These are phyloP conservation scores for Gulo gulo DNA, from an alignment of 2,113 vertebrate genomes.

Conservation along the genomic window DNA sequence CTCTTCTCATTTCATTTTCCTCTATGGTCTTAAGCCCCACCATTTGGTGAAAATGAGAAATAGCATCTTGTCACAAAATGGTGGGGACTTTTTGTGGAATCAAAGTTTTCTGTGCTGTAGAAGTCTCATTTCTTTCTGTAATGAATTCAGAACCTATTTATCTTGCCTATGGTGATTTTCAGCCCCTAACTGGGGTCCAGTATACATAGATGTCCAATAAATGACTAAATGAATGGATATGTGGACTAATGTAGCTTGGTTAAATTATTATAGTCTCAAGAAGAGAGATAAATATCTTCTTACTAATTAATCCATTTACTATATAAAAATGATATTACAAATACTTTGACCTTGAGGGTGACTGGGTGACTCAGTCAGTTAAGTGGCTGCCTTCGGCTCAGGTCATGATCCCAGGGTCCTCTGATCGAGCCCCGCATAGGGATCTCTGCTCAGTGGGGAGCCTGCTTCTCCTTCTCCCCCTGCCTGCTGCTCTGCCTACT, in stretches of 20 bases:
- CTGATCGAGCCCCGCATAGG: too few relatives aligned
- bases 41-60: background rate
- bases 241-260: background rate
- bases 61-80: background rate
- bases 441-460: too few relatives aligned
- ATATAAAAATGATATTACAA: background rate
- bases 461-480: too few relatives aligned
- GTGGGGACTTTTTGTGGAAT: background rate
- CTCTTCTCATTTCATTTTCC: background rate
- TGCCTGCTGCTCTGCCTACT: too few relatives aligned
- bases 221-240: background rate
- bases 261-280: background rate
- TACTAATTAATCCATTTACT: constrained; percentile 23
- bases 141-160: background rate
- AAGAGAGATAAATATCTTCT: constrained; percentile 8
- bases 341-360: background rate
- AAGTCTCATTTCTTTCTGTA: background rate
- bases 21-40: background rate
- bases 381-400: too few relatives aligned
- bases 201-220: background rate
- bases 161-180: background rate
- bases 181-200: background rate
- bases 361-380: too few relatives aligned
- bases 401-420: too few relatives aligned
- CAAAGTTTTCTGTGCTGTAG: background rate